Base-by-base conservation (phyloP, 92 coral and sea anemone species). In the Epizoanthus scotinus region DNA sequence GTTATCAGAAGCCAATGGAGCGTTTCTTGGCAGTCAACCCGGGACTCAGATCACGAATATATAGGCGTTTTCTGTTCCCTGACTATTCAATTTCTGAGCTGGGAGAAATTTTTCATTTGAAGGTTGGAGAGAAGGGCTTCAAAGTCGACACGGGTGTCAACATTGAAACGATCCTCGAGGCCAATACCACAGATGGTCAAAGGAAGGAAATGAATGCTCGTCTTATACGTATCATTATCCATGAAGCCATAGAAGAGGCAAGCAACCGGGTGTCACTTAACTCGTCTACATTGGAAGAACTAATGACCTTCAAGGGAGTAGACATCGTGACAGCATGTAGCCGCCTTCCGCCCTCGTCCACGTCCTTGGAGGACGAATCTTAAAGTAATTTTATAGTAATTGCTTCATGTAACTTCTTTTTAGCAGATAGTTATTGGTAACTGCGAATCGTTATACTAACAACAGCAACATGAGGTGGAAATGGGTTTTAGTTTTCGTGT, bases 131-230 rank as follows among this genome's bases (percentile, higher is more conserved):
- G 8, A 42, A 52, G 27, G 73, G 73, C 3, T 68, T 18, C 42
- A 49, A 0, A 3, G 6, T 67, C 18, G 9, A 69, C 3, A 5
- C 24, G 20, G 59, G 74, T 42, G 57, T 69, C 2, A 58, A 69
- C 15, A 56, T 44, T 20, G 19, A 14, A 3, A 69, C n/a, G 58
- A 14, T 3, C 8, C 9, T 47, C 0, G 17, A 44, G 50, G 74
- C 47, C 25, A 12, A 69, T 27, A 69, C 40, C 49, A 22, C 22
- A 8, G 74, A 47, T 25, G 25, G 38, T 1, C 73, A 67, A 7
- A 67, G 73, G 20, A 67, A 56, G 20, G 56, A 67, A 44, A 67
- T 20, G 58, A 44, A 69, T 69, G 74, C 36, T 42, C 31, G 59
- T 34, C 57, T 47, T 6, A 56, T 69, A 28, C 58, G 59, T 36